Evolutionary conservation across 2,888 invertebrate species (phyloP), one percentile per base, ranked within the genome.

Genomic region (Lycia hirtaria): DNA sequence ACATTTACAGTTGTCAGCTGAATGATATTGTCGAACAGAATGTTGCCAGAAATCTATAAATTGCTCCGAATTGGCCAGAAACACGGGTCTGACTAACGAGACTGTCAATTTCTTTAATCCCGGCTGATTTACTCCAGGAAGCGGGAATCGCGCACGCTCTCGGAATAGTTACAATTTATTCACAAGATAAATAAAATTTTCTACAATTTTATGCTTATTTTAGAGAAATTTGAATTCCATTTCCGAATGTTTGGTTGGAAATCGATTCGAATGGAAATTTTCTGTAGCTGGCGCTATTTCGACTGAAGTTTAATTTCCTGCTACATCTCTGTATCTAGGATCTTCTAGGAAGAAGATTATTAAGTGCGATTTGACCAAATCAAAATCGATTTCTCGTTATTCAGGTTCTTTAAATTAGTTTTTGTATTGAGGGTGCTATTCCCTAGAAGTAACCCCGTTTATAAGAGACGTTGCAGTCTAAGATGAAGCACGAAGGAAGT

Each of bases 31-130:
- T 50, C 30, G 22, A 40, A 22, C 49, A 49, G 15, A 32, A 22
- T 20, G 35, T 44, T 22, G 10, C 10, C 38, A 17, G 40, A 30
- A 17, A n/a, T 33, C 56, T 53, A 60, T 64, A 60, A 60, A 61
- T 64, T 40, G 30, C 22, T 20, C 47, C 35, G 48, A 63, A 63
- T 56, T 47, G 37, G 54, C 40, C 43, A 61, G 41, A 40, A 60
- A 55, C 54, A 45, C 6, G 14, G 40, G 26, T 15, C 30, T 15
- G 20, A n/a, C 51, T 41, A 58, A 50, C 48, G 56, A 57, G 48
- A 19, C 50, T 56, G 56, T 56, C 47, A 50, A 58, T 60, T 58
- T 56, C 50, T 56, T 60, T 58, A 55, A 59, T 51, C 51, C 43
- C 33, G 24, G 24, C 28, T 51, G 51, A 52, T 51, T 51, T 55